A percentile compares a stretch with the other conserved stretches of the same genome.
Evolutionary conservation across 2,113 vertebrate genomes (phyloP).

Genomic region (Trogon surrucura): DNA sequence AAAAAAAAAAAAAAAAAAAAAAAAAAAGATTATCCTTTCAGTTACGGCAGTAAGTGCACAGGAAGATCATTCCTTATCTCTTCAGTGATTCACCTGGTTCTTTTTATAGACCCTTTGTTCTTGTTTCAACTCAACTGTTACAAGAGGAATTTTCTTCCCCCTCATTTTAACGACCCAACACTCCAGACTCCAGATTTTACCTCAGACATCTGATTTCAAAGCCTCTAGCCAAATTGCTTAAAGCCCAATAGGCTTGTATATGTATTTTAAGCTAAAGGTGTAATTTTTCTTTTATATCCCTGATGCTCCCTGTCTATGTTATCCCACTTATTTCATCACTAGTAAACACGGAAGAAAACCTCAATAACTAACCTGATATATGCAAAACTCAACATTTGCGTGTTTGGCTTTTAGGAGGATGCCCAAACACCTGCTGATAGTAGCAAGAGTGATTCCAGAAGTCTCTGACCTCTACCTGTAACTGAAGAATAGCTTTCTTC

Average conservation of each 20-base stretch:
- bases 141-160: not conserved
- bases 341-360: not conserved
- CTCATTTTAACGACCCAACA: conserved; percentile 49
- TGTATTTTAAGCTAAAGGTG: not conserved
- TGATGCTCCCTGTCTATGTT: not conserved
- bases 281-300: not conserved
- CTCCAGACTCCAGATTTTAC: conserved; percentile 52
- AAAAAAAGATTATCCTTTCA: conserved; percentile 51
- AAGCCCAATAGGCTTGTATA: not conserved
- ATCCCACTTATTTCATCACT: not conserved
- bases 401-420: not conserved
- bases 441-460: not conserved
- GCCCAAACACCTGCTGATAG: not conserved
- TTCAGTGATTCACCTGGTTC: conserved; percentile 72
- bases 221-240: not conserved
- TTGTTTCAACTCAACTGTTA: conserved; percentile 75
- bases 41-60: conserved; percentile 72
- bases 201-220: conserved; percentile 34
- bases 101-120: conserved; percentile 82
- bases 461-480: not conserved
- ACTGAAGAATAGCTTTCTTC: not conserved
- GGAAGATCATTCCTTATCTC: conserved; percentile 81
- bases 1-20: not conserved
- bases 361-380: not conserved
- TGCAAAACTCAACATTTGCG: not conserved